A percentile compares a stretch with the other conserved stretches of the same genome.
phyloP scores from a whole-genome alignment of 2,888 invertebrate species.

The Branchinecta sandiegonensis region DNA sequence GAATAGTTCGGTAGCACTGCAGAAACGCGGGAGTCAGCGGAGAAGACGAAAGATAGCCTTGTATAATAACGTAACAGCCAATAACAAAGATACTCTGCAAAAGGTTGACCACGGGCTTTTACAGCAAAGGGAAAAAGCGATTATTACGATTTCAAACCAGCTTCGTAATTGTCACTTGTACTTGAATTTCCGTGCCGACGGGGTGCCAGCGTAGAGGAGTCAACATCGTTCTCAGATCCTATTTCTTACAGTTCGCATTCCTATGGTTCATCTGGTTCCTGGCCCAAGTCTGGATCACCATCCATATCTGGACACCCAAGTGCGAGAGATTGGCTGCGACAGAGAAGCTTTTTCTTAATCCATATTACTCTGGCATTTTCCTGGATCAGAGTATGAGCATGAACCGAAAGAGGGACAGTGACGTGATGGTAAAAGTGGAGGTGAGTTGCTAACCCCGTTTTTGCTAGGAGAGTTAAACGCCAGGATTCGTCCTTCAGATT shows the following conservation, averaged over 20 bases:
- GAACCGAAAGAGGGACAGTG: constrained; percentile 33
- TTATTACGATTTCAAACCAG: too few species aligned
- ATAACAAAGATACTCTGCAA: too few species aligned
- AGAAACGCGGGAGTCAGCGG: too few species aligned
- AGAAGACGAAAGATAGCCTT: too few species aligned
- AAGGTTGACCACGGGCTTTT: too few species aligned
- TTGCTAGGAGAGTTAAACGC: neutral
- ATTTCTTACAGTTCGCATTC: constrained; percentile 30
- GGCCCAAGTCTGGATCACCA: constrained; percentile 40
- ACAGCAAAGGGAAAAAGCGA: too few species aligned
- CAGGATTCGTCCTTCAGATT: too few species aligned
- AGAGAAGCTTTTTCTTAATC: constrained; percentile 41
- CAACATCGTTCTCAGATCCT: neutral
- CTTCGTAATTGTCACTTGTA: too few species aligned
- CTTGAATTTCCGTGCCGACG: too few species aligned
- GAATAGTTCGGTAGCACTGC: too few species aligned
- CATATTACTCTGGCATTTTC: constrained; percentile 39
- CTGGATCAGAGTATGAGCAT: constrained; percentile 41
- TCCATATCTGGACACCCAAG: constrained; percentile 43
- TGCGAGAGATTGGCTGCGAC: constrained; percentile 42
- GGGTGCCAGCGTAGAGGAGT: too few species aligned
- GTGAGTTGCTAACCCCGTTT: neutral
- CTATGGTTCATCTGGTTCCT: constrained; percentile 36
- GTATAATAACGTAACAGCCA: too few species aligned
- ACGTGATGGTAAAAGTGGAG: constrained; percentile 20